phyloP scores from a whole-genome alignment of 2,113 vertebrate genomes.

The Pampusana beccarii region DNA sequence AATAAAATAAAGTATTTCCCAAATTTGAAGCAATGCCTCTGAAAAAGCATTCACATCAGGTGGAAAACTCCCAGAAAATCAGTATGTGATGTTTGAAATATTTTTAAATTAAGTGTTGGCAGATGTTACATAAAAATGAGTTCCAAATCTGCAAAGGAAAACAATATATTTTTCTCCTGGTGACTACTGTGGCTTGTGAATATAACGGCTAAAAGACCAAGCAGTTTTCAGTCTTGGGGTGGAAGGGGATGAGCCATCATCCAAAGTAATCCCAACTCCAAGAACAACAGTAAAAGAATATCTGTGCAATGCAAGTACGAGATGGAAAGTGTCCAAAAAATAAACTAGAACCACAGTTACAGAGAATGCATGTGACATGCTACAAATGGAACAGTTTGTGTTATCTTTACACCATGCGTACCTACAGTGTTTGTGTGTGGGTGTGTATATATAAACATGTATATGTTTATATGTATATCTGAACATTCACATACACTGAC shows the following conservation, averaged over 20 bases:
- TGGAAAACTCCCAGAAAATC: slow-evolving; percentile 10
- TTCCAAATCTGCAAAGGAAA: neutral
- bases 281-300: neutral
- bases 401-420: neutral
- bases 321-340: neutral
- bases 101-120: slow-evolving; percentile 34
- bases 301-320: neutral
- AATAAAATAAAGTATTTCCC: neutral
- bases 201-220: neutral
- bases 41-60: neutral
- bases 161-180: neutral
- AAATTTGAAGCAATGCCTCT: neutral
- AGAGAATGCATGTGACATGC: fast-evolving
- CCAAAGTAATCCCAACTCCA: neutral
- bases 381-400: neutral
- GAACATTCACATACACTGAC: neutral
- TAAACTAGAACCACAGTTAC: neutral
- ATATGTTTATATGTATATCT: neutral
- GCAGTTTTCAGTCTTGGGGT: neutral
- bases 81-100: neutral
- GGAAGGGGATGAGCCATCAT: neutral
- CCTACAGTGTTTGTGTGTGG: neutral
- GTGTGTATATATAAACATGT: neutral
- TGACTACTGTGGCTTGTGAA: neutral
- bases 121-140: neutral